Base-by-base conservation (phyloP, 2,113 vertebrate genomes). In the Numida meleagris region DNA sequence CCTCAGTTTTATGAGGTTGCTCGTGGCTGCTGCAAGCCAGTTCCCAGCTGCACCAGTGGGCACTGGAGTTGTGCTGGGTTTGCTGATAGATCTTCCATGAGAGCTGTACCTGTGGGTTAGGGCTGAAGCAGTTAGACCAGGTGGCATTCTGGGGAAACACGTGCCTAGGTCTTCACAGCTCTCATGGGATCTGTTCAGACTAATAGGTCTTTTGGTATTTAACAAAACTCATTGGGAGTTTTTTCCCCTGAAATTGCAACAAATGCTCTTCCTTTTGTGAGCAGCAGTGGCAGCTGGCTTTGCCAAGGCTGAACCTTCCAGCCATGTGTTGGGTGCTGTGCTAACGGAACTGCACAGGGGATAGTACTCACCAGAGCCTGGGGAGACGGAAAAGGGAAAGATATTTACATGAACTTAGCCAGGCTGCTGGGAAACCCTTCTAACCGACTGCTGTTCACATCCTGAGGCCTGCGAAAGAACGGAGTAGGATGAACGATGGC, bases 361-460 rank as follows among this genome's bases (percentile, higher is more conserved):
- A 33, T 50, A 46, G 55, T 92, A 95, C 95, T 96, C 75, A 96
- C 95, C 96, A 93, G 90, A 94, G 74, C 15, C 0, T 1, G 51
- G 55, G 66, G 67, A 87, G 91, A 31, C 51, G 93, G 48, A 86
- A 73, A 73, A 77, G 36, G 91, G 78, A 87, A 51, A 73, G 71
- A 20, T 76, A 79, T 93, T 89, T 88, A 95, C 75, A 90, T 95
- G 79, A 95, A 77, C 82, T 94, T 97, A 71, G 74, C 66, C 73
- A 93, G 38, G 36, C 72, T 72, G 83, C 86, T 94, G 80, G 93
- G 77, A 40, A 90, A 48, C 40, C 85, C 65, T 45, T 66, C 94
- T 67, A 93, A 45, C 59, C 1, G 51, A 14, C 90, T 77, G 57
- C 51, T 80, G 48, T 29, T 71, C 0, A 36, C 75, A 89, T 96